Percentiles rank a stretch among this genome's conserved stretches.
These are phyloP conservation scores for Apistogramma diplotaenia DNA, from an alignment of 2,113 vertebrate genomes.

Conservation along the genomic window DNA sequence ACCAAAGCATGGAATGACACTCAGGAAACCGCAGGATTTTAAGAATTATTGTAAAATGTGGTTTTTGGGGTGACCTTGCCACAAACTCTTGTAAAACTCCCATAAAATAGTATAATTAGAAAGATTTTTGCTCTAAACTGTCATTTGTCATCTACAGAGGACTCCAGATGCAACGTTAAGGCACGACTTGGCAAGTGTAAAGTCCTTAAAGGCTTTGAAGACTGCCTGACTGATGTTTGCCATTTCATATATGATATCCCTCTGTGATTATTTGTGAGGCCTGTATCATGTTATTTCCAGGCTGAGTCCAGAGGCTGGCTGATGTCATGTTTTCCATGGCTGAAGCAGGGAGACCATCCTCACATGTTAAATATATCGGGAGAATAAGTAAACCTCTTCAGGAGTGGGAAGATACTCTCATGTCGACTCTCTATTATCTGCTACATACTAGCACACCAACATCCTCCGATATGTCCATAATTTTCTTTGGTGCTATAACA, in stretches of 20 bases:
- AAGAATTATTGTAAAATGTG: not conserved
- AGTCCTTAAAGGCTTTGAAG: slow-evolving; percentile 20
- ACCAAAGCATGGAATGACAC: slow-evolving; percentile 1
- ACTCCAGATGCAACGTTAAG: slow-evolving; percentile 19
- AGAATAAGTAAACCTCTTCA: slow-evolving; percentile 3
- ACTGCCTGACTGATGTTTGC: slow-evolving; percentile 13
- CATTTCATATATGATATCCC: not conserved
- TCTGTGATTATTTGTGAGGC: not conserved
- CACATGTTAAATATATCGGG: slow-evolving; percentile 49
- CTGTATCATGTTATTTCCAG: slow-evolving; percentile 32
- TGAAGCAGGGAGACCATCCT: not conserved
- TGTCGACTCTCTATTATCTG: not conserved
- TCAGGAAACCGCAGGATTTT: not conserved
- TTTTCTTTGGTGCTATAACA: not conserved
- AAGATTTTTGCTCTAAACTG: not conserved
- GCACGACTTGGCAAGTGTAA: slow-evolving; percentile 2
- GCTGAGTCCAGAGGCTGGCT: slow-evolving; percentile 26
- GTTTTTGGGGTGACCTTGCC: not conserved
- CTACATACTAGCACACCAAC: not conserved
- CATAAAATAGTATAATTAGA: slow-evolving; percentile 32
- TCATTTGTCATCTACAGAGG: slow-evolving; percentile 16
- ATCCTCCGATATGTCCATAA: not conserved
- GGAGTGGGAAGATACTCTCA: not conserved
- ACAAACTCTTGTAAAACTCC: not conserved
- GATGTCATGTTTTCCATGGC: slow-evolving; percentile 44